phyloP scores from a whole-genome alignment of 64 coral and sea anemone genomes.

The Dendronephthya gigantea region DNA sequence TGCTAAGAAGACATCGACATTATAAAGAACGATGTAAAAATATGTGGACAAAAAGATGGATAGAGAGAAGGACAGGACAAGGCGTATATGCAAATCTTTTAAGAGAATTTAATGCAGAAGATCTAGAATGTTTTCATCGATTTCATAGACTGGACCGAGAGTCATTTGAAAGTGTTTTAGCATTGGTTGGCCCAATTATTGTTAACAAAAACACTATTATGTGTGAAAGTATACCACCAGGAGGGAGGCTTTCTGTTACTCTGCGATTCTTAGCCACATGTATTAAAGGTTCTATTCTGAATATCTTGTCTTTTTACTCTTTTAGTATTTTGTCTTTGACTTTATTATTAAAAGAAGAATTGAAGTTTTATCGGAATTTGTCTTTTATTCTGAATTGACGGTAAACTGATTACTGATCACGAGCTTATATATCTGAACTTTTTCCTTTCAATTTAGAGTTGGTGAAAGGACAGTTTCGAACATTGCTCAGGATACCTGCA shows the following conservation, averaged over 20 bases:
- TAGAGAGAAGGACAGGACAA: constrained; percentile 23
- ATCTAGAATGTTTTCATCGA: constrained; percentile 20
- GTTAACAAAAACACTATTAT: constrained; percentile 23
- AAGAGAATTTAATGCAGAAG: constrained; percentile 21
- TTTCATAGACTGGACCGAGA: constrained; percentile 12
- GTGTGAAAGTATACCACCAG: constrained; percentile 28
- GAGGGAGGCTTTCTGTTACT: constrained; percentile 21
- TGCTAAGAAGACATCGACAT: neutral
- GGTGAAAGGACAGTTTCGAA: no score
- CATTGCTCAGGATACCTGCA: no score
- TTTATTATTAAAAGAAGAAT: no score
- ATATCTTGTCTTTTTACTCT: no score
- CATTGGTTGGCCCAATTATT: constrained; percentile 19
- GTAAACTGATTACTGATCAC: no score
- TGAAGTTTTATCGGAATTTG: no score
- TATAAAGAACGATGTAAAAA: neutral
- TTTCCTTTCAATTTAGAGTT: no score
- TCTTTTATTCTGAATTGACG: no score
- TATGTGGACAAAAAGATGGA: constrained; percentile 16
- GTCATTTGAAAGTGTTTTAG: constrained; percentile 5
- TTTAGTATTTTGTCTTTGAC: no score
- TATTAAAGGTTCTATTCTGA: neutral
- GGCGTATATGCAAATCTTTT: constrained; percentile 16
- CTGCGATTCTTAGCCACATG: constrained; percentile 34
- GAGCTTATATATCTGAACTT: no score